Base-by-base conservation (phyloP, 1,140 invertebrate species). In the Heliconius nattereri region DNA sequence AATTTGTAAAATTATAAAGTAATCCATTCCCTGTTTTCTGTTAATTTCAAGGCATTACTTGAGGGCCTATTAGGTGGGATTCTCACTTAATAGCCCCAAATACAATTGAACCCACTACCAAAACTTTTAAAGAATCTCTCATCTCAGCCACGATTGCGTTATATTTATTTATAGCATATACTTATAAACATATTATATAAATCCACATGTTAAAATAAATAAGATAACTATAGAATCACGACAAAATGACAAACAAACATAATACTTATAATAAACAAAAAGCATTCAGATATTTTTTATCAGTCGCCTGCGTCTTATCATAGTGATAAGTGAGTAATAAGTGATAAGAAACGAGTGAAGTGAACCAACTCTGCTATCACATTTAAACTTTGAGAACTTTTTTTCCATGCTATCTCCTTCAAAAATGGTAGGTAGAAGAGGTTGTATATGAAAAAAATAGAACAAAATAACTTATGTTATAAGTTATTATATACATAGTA, bases 381-480 rank as follows among this genome's bases (percentile, higher is more conserved):
- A 71, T 80, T 86, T 91, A 87, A 94, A 92, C 86, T 87, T 89
- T 92, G 91, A 20, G 89, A 45, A 91, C 86, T 92, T 91, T 92
- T 85, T 94, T 94, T 94, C 92, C 92, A 94, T 94, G 92, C 92
- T 93, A 87, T 91, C 92, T 92, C 87, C 92, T 90, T 91, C 91
- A 90, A 92, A 92, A 85, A 93, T 94, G 92, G 92, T 94, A 94
- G 92, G 92, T 94, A 94, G 92, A 94, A 85, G 92, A 94, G 92
- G 92, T 94, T 94, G 92, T 94, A 94, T 94, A 89, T 77, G 86
- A 85, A 92, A 87, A 78, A 87, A 89, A 90, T 91, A 92, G 90
- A 90, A 72, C 29, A 20, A 72, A 32, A 71, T 71, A 71, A 35
- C 20, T 40, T 81, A 81, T 72, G 23, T 74, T 78, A 72, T 77